phyloP scores from a whole-genome alignment of 2,113 vertebrate species.

The Megatriorchis doriae region DNA sequence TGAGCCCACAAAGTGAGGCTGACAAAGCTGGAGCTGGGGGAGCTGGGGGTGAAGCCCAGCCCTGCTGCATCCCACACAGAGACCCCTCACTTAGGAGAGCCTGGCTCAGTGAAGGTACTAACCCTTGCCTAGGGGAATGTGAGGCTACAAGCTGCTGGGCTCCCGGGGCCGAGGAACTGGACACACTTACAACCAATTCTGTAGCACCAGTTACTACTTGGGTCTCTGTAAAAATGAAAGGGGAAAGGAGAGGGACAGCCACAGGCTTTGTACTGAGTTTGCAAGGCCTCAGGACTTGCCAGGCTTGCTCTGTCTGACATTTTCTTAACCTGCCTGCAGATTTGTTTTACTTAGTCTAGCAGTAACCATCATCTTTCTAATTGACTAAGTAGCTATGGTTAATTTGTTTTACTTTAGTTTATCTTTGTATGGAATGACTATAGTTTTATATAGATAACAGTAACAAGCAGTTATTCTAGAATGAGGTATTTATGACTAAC shows the following conservation, averaged over 20 bases:
- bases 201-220: not conserved
- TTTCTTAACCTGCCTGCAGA: not conserved
- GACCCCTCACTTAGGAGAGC: not conserved
- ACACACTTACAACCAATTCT: not conserved
- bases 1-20: not conserved
- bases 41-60: not conserved
- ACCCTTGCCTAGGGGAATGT: no score
- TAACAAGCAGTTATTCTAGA: not conserved
- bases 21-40: not conserved
- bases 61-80: not conserved
- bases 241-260: not conserved
- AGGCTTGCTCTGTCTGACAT: not conserved
- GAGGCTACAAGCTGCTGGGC: not conserved
- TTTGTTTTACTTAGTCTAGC: not conserved
- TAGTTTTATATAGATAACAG: not conserved
- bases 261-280: not conserved
- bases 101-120: not conserved
- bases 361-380: not conserved
- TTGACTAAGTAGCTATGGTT: not conserved
- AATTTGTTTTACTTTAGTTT: not conserved
- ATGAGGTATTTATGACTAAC: not conserved
- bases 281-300: not conserved
- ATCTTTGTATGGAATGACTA: not conserved
- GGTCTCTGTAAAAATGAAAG: not conserved
- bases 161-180: not conserved